Evolutionary conservation across 2,888 invertebrate species (phyloP).

Genomic region (Aromia moschata): DNA sequence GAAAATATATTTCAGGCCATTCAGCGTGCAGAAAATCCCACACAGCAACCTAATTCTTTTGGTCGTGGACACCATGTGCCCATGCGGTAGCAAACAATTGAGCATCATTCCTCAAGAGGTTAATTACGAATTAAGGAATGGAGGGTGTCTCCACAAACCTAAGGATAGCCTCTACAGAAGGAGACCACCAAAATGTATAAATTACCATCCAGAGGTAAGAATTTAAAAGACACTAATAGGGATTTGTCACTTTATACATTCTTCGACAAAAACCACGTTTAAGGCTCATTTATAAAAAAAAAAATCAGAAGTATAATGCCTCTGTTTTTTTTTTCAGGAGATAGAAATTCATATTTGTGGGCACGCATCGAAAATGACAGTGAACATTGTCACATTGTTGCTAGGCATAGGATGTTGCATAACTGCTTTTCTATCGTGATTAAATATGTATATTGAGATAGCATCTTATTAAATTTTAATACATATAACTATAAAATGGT

Average conservation of each 20-base stretch:
- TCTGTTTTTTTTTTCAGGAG: slow-evolving; percentile 64
- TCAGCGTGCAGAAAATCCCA: slow-evolving; percentile 91
- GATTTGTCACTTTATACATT: no score
- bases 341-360: slow-evolving; percentile 74
- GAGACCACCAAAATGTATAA: slow-evolving; percentile 82
- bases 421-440: slow-evolving; percentile 54
- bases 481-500: slow-evolving; percentile 30
- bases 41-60: slow-evolving; percentile 89
- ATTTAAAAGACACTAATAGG: no score
- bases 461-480: slow-evolving; percentile 32
- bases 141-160: slow-evolving; percentile 68
- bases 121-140: slow-evolving; percentile 65
- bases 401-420: slow-evolving; percentile 50
- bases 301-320: neutral
- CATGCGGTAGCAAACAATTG: slow-evolving; percentile 86
- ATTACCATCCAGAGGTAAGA: slow-evolving; percentile 86
- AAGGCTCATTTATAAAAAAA: no score
- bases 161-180: slow-evolving; percentile 77
- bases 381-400: slow-evolving; percentile 42
- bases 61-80: slow-evolving; percentile 88
- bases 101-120: slow-evolving; percentile 82
- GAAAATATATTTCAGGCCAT: slow-evolving; percentile 70
- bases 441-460: slow-evolving; percentile 39
- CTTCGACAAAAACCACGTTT: no score
- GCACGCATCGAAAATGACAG: slow-evolving; percentile 55